Evolutionary conservation across 2,113 vertebrate genomes (phyloP).

Genomic region (Megaleporinus macrocephalus): DNA sequence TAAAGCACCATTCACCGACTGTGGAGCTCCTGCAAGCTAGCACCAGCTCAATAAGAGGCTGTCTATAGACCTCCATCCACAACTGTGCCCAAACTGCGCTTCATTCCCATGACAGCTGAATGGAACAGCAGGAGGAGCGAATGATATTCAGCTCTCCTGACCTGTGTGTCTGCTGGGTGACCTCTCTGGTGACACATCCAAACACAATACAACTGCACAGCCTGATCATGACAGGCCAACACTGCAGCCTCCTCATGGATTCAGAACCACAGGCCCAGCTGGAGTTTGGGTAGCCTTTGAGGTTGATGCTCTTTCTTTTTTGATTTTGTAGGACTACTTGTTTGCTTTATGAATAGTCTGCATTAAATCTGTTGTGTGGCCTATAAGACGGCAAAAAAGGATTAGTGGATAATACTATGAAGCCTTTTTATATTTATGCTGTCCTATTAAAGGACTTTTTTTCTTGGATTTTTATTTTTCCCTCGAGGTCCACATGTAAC

Average conservation of each 20-base stretch:
- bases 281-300: conserved; percentile 41
- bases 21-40: conserved; percentile 65
- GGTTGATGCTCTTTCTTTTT: conserved; percentile 11
- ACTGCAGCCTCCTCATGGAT: conserved; percentile 15
- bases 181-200: conserved; percentile 45
- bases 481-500: too few relatives aligned
- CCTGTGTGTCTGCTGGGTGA: conserved; percentile 61
- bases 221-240: conserved; percentile 45
- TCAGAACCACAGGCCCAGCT: conserved; percentile 26
- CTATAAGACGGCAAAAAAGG: background rate
- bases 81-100: conserved; percentile 67
- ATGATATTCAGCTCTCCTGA: conserved; percentile 79
- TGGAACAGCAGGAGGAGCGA: conserved; percentile 58
- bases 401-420: background rate
- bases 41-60: conserved; percentile 60
- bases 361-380: background rate
- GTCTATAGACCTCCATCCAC: conserved; percentile 52
- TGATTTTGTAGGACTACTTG: background rate
- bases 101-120: conserved; percentile 70
- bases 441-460: too few relatives aligned
- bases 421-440: background rate
- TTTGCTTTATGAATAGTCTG: conserved; percentile 19
- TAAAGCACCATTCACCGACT: conserved; percentile 12
- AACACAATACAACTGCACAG: conserved; percentile 51
- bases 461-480: too few relatives aligned